phyloP scores from a whole-genome alignment of 2,113 vertebrate species.

The Macrotus californicus region DNA sequence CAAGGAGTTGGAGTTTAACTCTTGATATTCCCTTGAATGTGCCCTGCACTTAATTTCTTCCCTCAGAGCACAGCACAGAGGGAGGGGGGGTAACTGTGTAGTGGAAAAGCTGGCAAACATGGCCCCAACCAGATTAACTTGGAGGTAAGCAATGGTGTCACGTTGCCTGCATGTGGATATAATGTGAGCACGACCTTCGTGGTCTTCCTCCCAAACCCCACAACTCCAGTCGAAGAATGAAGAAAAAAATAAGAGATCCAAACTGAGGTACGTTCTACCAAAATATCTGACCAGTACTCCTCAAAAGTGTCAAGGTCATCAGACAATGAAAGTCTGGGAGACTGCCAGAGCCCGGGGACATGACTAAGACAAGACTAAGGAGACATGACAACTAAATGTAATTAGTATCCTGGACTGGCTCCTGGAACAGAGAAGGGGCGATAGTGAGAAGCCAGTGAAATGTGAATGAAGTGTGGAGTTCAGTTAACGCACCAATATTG shows the following conservation, averaged over 20 bases:
- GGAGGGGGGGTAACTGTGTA: not conserved
- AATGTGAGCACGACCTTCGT: not conserved
- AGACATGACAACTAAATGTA: not conserved
- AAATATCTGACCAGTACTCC: not conserved
- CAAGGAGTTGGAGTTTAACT: not conserved
- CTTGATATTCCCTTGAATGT: not conserved
- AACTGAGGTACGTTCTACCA: not conserved
- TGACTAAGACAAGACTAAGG: not conserved
- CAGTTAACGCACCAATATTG: not conserved
- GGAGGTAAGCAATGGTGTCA: not conserved
- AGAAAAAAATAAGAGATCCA: not conserved
- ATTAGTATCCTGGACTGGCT: not conserved
- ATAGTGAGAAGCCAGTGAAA: not conserved
- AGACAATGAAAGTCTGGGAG: not conserved
- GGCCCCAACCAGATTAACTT: not conserved
- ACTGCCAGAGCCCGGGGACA: not conserved
- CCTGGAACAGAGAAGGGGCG: not conserved
- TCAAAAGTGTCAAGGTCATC: not conserved
- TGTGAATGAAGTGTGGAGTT: not conserved
- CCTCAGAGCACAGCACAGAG: not conserved
- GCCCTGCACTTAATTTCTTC: not conserved
- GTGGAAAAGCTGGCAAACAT: not conserved
- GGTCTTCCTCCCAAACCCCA: not conserved
- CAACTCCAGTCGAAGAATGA: not conserved
- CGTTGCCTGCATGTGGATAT: fast-evolving